phyloP scores from a whole-genome alignment of 1,140 invertebrate species.

The Galendromus occidentalis region DNA sequence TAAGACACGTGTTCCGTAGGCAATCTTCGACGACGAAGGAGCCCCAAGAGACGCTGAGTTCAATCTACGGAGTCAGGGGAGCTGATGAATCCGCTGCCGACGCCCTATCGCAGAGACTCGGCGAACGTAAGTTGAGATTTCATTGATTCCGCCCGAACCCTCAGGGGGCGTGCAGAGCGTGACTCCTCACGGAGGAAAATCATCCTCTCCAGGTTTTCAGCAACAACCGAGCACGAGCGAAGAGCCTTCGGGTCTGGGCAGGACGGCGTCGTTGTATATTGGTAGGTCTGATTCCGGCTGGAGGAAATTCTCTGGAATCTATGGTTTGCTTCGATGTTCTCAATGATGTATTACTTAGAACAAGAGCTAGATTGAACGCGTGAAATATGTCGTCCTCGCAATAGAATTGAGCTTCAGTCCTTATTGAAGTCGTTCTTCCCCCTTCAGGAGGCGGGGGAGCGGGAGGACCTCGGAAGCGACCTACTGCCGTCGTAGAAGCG shows the following conservation, averaged over 20 bases:
- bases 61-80: neutral
- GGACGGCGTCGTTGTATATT: neutral
- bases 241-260: conserved; percentile 7
- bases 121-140: neutral
- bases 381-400: neutral
- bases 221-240: conserved; percentile 5
- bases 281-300: too few relatives aligned
- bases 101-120: neutral
- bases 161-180: neutral
- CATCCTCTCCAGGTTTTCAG: neutral
- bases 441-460: conserved; percentile 52
- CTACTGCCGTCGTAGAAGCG: conserved; percentile 20
- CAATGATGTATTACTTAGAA: too few relatives aligned
- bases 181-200: neutral
- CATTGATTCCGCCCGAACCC: too few relatives aligned
- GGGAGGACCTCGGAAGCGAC: conserved; percentile 45
- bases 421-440: conserved; percentile 29
- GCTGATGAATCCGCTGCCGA: neutral
- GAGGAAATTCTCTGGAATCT: too few relatives aligned
- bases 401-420: too few relatives aligned
- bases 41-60: neutral
- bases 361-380: too few relatives aligned
- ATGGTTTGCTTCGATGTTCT: too few relatives aligned
- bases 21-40: conserved; percentile 16
- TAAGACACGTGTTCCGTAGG: neutral